Percentiles rank a stretch among this genome's conserved stretches.
Conservation (phyloP, 2,888 invertebrate genomes). For the Lithophane ornitopus region DNA sequence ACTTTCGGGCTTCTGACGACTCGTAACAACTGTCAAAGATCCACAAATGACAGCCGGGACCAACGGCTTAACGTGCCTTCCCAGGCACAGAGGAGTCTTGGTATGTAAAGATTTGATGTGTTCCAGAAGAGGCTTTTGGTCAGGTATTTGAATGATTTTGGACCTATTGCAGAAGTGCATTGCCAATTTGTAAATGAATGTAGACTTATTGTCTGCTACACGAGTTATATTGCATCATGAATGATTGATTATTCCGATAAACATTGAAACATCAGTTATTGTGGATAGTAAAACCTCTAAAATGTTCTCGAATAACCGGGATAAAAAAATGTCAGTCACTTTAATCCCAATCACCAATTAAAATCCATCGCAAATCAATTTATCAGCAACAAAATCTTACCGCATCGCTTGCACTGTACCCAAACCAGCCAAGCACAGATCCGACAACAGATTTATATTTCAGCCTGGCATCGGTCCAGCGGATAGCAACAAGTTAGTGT, state of each 20-base stretch:
- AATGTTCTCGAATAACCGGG: neutral
- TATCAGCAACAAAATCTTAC: conserved; percentile 27
- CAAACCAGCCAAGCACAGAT: conserved; percentile 48
- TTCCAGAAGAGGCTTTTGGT: neutral
- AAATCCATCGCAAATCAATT: conserved; percentile 11
- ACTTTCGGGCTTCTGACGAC: no score
- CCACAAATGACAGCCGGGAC: no score
- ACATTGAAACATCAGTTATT: neutral
- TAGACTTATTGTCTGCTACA: neutral
- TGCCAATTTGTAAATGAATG: neutral
- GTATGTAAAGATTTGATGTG: no score
- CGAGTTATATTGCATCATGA: neutral
- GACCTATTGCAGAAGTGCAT: neutral
- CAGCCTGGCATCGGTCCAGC: conserved; percentile 66
- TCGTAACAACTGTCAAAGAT: no score
- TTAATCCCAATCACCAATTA: neutral
- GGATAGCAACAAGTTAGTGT: conserved; percentile 68
- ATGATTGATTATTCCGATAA: neutral
- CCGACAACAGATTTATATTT: conserved; percentile 63
- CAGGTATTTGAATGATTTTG: neutral
- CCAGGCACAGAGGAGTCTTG: no score
- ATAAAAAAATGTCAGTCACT: neutral
- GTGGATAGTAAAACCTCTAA: no score
- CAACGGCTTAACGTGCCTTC: no score
- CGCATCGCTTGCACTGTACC: conserved; percentile 35